Evolutionary conservation across 2,888 invertebrate species (phyloP), one percentile per base, ranked within the genome.

Genomic region (Brachypalpus laphriformis): DNA sequence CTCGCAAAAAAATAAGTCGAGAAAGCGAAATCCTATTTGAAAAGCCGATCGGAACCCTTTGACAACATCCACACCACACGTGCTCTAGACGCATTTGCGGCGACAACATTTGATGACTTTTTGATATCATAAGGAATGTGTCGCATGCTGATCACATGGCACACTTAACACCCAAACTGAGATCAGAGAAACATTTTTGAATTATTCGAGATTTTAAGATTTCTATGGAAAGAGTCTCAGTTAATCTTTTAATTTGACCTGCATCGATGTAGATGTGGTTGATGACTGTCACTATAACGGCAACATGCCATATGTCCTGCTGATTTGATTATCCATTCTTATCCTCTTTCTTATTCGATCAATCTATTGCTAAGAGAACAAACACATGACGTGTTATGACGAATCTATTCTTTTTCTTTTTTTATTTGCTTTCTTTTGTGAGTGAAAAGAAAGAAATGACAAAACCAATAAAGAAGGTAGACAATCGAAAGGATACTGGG

Each of bases 321-420:
- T 71, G 57, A 18, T 71, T 49, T 71, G 66, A 66, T 78, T 70
- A 42, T 71, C 66, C 51, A 28, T 56, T 42, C 5, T 45, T 63
- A 70, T 71, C 40, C 59, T 16, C 9, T 25, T 70, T 56, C 8
- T 65, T 45, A 31, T 61, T 59, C 45, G 61, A 68, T 78, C 61
- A 47, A 78, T 63, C 45, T 42, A 49, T 49, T 28, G 28, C 37
- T 18, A 74, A 57, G 54, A 16, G 28, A 56, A 42, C 45, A n/a
- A 51, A 78, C 20, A 63, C 59, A 63, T 87, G 87, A 87, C 87
- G 82, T 83, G 78, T 87, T 87, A 86, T 83, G 86, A 86, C 82
- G 86, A 87, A 87, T 87, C 86, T 80, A 77, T 87, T 80, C 16
- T 42, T 85, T 54, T 8, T 49, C 34, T 18, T 42, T 54, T 56